Evolutionary conservation across 1,140 invertebrate species (phyloP), one percentile per base, ranked within the genome.

Genomic region (Drosophila bipectinata): DNA sequence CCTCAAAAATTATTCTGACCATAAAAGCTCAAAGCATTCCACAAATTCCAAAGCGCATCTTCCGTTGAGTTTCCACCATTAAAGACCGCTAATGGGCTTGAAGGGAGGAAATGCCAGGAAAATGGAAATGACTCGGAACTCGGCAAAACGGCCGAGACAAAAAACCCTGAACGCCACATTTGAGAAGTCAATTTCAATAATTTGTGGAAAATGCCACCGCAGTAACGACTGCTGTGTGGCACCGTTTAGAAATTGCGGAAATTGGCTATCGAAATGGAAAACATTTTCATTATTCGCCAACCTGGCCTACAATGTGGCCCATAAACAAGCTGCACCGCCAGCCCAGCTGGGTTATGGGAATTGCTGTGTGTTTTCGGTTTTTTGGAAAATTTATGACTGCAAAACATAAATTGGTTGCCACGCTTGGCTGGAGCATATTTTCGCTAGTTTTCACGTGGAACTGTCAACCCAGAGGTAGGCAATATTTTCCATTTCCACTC

Each of bases 241-340:
- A 51, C n/a, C 74, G 44, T 57, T 71, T 79, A 79, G 84, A 82
- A 90, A 90, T 90, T 90, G 85, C 85, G 85, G 87, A 90, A 90
- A 90, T 90, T 90, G 85, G 78, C 76, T 74, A 90, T 90, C 79
- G 87, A 90, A 90, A 90, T 90, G 87, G 85, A 90, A 90, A 90
- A 90, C 81, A 90, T 90, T 90, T 90, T 90, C 85, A 90, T 90
- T 90, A 90, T 87, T 87, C 77, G 79, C 73, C 66, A 64, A 72
- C 79, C 63, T 18, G 41, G 72, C 56, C 49, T 59, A 51, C 34
- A 37, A 37, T 51, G 41, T 53, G 66, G 63, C 37, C 81, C 81
- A 85, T 89, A 89, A 89, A 89, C 81, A 73, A 67, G 68, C 73
- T 56, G 58, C 52, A 28, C 26, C 26, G 26, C 26, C 26, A 28